These are phyloP conservation scores for Cheilosia impressa DNA, from an alignment of 2,888 invertebrate genomes.

Conservation along the genomic window DNA sequence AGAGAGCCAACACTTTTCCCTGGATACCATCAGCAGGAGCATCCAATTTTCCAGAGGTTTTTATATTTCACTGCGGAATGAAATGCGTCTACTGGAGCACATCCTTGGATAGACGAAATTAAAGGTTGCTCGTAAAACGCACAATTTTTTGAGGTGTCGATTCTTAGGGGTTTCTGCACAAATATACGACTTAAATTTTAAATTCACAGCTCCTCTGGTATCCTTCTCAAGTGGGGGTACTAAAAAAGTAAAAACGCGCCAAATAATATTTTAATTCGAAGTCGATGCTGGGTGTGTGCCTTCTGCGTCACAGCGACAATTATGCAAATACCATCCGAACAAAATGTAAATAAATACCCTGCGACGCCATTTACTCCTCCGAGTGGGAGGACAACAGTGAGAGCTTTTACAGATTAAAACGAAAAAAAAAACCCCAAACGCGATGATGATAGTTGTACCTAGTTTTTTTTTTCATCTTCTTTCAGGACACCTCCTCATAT, in stretches of 20 bases:
- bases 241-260: background rate
- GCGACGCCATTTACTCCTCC: background rate
- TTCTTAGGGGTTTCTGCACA: no score
- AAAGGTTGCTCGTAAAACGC: no score
- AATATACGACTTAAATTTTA: no score
- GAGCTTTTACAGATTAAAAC: background rate
- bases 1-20: background rate
- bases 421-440: background rate
- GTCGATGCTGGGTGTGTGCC: conserved; percentile 5
- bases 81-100: no score
- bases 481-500: background rate
- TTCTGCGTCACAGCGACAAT: conserved; percentile 10
- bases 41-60: no score
- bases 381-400: background rate
- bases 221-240: background rate
- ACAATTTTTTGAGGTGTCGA: no score
- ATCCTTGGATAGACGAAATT: no score
- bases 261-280: conserved; percentile 32
- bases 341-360: conserved; percentile 33
- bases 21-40: no score
- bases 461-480: background rate
- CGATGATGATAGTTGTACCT: background rate
- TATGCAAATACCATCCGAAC: conserved; percentile 49
- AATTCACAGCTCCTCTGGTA: background rate
- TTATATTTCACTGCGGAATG: no score